A percentile compares a stretch with the other conserved stretches of the same genome.
Conservation (phyloP, 1,140 invertebrate genomes). For the Sitodiplosis mosellana region DNA sequence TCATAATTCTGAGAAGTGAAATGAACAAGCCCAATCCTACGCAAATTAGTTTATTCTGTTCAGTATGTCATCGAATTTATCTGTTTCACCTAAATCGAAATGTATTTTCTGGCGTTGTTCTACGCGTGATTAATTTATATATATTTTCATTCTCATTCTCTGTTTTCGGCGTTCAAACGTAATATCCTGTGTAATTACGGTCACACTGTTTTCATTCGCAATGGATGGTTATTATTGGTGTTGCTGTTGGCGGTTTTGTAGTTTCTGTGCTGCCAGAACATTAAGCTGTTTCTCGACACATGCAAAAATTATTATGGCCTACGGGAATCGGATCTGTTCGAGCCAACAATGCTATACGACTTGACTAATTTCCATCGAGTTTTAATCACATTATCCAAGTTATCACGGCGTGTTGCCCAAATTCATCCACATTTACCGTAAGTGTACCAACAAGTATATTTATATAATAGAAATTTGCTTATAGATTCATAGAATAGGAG, state of each 20-base stretch:
- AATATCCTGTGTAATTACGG: background rate
- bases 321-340: conserved; percentile 75
- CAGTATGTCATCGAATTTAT: background rate
- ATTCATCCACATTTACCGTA: conserved; percentile 43
- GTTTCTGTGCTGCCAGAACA: conserved; percentile 90
- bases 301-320: conserved; percentile 69
- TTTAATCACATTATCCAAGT: conserved; percentile 67
- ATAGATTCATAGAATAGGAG: too few species aligned
- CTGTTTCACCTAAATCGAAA: background rate
- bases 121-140: background rate
- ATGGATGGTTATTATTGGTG: too few species aligned
- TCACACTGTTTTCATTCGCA: conserved; percentile 6
- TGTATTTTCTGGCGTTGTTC: background rate
- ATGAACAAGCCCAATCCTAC: too few species aligned
- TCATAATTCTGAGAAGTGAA: too few species aligned
- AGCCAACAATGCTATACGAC: conserved; percentile 82
- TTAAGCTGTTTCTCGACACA: conserved; percentile 72
- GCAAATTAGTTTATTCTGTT: too few species aligned
- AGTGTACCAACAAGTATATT: conserved; percentile 33
- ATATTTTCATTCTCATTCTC: background rate
- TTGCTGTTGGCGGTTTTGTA: conserved; percentile 30
- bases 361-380: conserved; percentile 85
- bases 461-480: too few species aligned
- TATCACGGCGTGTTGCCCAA: conserved; percentile 48
- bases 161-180: background rate